Base-by-base conservation (phyloP, 2,888 invertebrate genomes). In the Apodemia mormo region DNA sequence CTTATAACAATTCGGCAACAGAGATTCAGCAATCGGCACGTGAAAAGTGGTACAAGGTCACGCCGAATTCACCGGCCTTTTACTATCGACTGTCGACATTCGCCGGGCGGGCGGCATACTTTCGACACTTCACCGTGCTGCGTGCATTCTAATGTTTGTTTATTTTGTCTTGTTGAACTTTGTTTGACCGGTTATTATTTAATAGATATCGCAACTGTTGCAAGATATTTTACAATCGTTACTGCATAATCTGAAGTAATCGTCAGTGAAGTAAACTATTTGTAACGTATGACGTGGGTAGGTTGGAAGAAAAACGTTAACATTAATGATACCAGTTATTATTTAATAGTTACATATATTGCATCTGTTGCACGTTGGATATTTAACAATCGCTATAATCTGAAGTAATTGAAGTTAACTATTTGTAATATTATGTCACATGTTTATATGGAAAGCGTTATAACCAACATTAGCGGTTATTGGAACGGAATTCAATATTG, bases 131-230 rank as follows among this genome's bases (percentile, higher is more conserved):
- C 29, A 29, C 33, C 68, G 58, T 22, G 22, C 22, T 22, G 22
- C 22, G 22, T 22, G 68, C 68, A 64, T 64, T 68, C 64, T 33
- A 64, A 68, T 65, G 65, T 61, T 68, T 68, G 45, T 58, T 49
- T 66, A 65, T 65, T 43, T 66, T 52, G 2, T 56, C 22, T 56
- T 40, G 56, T 5, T 56, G 56, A 56, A 56, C 56, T 56, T 56
- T 56, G 56, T 9, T 29, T 22, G 56, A 56, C 56, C 56, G 56
- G 56, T 56, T 56, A 56, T 56, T n/a, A 56, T 56, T 56, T 56
- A 56, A 56, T 56, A 56, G 56, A 56, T 56, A 56, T 22, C 56
- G 56, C 56, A 56, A 56, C n/a, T n/a, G 29, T 56, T 56, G 56
- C 56, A 22, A 29, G 56, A 9, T 56, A 56, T 56, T 56, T n/a